phyloP scores from a whole-genome alignment of 53 echinoderm and acorn worm species.

The Actinopyga echinites region DNA sequence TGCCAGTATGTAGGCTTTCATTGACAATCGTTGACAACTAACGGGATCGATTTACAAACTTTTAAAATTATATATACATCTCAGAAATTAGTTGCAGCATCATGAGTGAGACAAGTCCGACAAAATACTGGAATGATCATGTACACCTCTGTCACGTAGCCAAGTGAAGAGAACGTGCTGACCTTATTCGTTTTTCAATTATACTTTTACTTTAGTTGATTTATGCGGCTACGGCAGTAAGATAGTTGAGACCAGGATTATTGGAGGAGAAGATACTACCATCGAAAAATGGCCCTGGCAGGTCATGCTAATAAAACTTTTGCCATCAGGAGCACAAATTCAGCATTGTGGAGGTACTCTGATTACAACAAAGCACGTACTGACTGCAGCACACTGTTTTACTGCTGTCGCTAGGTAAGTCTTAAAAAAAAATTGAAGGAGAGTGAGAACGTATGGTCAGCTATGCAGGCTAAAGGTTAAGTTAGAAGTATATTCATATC shows the following conservation, averaged over 20 bases:
- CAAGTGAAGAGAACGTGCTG: no score
- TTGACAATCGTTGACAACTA: no score
- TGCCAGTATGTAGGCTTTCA: no score
- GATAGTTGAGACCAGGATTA: neutral
- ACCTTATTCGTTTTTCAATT: no score
- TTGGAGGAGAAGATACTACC: conserved; percentile 1
- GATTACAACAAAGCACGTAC: neutral
- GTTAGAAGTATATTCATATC: no score
- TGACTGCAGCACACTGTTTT: conserved; percentile 17
- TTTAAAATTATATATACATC: no score
- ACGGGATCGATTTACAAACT: no score
- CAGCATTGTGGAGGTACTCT: conserved; percentile 9
- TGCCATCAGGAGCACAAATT: neutral
- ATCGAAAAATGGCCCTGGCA: conserved; percentile 17
- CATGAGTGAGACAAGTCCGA: no score
- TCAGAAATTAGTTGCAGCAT: no score
- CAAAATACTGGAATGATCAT: no score
- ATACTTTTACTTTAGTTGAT: neutral
- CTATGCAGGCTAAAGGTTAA: neutral
- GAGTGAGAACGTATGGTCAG: neutral
- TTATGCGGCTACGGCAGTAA: conserved; percentile 1
- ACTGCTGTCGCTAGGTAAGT: neutral
- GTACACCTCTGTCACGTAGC: no score
- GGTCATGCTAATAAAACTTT: conserved; percentile 1
- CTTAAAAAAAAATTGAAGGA: neutral